These are phyloP conservation scores for Uloborus diversus DNA, from an alignment of 1,140 invertebrate genomes.

Conservation along the genomic window DNA sequence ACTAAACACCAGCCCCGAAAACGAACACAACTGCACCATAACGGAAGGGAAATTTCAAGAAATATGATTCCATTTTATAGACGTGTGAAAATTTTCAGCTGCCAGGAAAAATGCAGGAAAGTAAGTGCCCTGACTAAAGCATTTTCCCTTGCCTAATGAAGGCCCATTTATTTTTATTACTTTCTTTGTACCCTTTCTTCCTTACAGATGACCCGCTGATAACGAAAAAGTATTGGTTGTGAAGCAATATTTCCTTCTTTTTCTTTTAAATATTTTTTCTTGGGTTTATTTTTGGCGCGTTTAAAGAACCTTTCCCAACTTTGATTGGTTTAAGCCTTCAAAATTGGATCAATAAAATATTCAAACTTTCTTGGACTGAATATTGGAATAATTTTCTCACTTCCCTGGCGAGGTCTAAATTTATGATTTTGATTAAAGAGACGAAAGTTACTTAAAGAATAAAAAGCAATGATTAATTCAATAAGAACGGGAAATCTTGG, in stretches of 20 bases:
- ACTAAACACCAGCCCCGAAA: too few species aligned
- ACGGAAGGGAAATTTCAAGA: slow-evolving; percentile 28
- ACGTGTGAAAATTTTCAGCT: slow-evolving; percentile 47
- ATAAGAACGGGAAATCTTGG: too few species aligned
- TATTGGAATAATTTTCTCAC: slow-evolving; percentile 33
- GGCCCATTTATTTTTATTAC: slow-evolving; percentile 53
- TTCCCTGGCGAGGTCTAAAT: too few species aligned
- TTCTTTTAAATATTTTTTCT: neutral
- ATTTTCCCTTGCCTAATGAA: slow-evolving; percentile 52
- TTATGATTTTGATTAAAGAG: too few species aligned
- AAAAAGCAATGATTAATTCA: too few species aligned
- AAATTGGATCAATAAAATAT: slow-evolving; percentile 48
- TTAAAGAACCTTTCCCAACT: slow-evolving; percentile 33
- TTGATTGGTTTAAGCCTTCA: slow-evolving; percentile 14
- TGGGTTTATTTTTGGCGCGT: slow-evolving; percentile 1
- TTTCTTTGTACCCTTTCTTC: neutral
- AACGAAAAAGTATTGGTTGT: slow-evolving; percentile 53
- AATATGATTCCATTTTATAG: slow-evolving; percentile 52
- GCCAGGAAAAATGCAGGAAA: slow-evolving; percentile 16
- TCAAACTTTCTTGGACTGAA: slow-evolving; percentile 10
- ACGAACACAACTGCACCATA: too few species aligned
- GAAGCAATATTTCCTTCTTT: slow-evolving; percentile 42
- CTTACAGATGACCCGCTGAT: slow-evolving; percentile 37
- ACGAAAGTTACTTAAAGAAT: too few species aligned
- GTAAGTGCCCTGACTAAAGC: slow-evolving; percentile 43